Conservation (phyloP, 1,140 invertebrate genomes). For the Caerostris extrusa region DNA sequence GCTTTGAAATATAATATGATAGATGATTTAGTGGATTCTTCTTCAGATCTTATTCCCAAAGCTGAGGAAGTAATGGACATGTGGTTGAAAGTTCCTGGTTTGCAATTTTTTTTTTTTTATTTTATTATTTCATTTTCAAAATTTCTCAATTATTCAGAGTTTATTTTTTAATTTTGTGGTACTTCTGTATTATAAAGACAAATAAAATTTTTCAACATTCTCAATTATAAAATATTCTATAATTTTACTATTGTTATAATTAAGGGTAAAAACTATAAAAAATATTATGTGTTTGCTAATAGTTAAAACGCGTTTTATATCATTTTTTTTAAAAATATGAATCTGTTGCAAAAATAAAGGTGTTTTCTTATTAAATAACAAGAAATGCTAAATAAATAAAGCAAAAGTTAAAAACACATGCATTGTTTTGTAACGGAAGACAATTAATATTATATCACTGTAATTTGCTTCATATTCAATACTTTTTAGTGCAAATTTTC, state of each 20-base stretch:
- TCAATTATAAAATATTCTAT: no score
- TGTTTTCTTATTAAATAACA: neutral
- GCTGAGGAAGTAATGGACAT: conserved; percentile 41
- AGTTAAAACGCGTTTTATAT: no score
- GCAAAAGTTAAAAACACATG: neutral
- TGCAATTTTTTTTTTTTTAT: neutral
- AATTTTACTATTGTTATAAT: neutral
- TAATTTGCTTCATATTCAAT: neutral
- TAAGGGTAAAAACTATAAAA: neutral
- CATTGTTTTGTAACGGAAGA: neutral
- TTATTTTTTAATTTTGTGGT: neutral
- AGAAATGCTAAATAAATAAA: neutral
- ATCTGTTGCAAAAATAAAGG: no score
- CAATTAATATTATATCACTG: neutral
- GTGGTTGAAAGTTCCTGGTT: conserved; percentile 58
- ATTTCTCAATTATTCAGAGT: no score
- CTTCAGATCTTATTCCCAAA: conserved; percentile 18
- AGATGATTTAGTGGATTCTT: conserved; percentile 44
- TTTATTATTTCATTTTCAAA: no score
- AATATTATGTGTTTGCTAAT: no score
- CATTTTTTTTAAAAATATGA: no score
- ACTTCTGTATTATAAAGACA: neutral
- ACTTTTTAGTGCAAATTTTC: neutral
- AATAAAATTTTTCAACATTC: no score
- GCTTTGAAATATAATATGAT: conserved; percentile 41